These are phyloP conservation scores for Gavia stellata DNA, from an alignment of 2,113 vertebrate species.

Conservation along the genomic window DNA sequence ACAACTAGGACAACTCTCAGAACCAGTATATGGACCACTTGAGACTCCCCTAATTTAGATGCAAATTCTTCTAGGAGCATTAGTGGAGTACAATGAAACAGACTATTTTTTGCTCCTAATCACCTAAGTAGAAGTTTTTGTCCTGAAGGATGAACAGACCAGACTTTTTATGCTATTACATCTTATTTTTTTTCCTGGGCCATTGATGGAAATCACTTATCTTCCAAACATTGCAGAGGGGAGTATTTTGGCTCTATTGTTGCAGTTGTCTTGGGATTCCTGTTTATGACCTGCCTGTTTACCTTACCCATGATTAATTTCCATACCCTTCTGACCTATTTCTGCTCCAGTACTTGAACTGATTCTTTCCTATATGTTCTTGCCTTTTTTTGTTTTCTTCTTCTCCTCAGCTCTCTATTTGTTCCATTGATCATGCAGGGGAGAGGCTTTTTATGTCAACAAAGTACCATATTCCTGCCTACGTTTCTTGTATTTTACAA, in stretches of 20 bases:
- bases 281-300: background rate
- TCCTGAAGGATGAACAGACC: background rate
- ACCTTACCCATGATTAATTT: background rate
- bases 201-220: background rate
- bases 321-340: background rate
- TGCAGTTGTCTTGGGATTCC: background rate
- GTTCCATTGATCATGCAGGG: background rate
- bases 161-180: background rate
- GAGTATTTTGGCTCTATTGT: background rate
- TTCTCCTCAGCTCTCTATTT: background rate
- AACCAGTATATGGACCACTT: background rate
- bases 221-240: background rate
- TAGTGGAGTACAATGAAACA: background rate
- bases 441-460: background rate
- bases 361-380: background rate
- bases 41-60: background rate
- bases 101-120: background rate
- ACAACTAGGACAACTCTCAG: background rate
- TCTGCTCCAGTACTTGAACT: background rate
- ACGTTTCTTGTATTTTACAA: background rate
- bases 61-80: background rate
- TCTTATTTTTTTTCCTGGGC: background rate
- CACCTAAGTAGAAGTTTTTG: background rate
- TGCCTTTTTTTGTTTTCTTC: background rate
- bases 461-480: background rate